Evolutionary conservation across 2,797 vertebrate species (phyloP), one percentile per base, ranked within the genome.

Genomic region (Malurus splendens): DNA sequence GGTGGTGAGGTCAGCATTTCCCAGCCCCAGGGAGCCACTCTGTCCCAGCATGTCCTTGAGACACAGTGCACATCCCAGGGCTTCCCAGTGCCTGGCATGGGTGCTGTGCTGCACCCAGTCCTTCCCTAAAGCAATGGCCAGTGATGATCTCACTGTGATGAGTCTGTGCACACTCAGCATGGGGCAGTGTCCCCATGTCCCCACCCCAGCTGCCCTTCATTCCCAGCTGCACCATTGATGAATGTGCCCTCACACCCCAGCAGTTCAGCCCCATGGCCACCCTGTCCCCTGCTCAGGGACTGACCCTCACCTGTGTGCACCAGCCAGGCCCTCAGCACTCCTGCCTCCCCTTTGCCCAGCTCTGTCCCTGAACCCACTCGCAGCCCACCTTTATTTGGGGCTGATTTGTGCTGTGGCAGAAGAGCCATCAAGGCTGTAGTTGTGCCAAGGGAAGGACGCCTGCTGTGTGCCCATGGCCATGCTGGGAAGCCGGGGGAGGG

Each of bases 121-220:
- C 32, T 41, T 72, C 19, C 52, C 18, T 18, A 33, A 11, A 81
- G n/a, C 38, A 42, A 18, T 2, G 17, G 36, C 78, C 55, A 60
- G 57, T 0, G 3, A 8, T 42, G 24, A 28, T 7, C 55, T 18
- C 11, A 0, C 0, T 32, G 38, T 7, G 32, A 41, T 48, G 42
- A 52, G 25, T 38, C 33, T 61, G 39, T 38, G 41, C 47, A 12
- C 1, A 1, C 60, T 38, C 54, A 76, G 55, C 20, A 2, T 1
- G 3, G 33, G 55, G 22, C 55, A 80, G 17, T 1, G 5, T 11
- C 51, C 59, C 66, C 55, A 32, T 12, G 2, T 59, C 51, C 44
- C n/a, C 30, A 8, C 2, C 39, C 54, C 66, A 59, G 44, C 25
- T 61, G 52, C 41, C 36, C 32, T 57, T n/a, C 52, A 52, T 15